Base-by-base conservation (phyloP, 2,888 invertebrate genomes). In the Arenicola marina region DNA sequence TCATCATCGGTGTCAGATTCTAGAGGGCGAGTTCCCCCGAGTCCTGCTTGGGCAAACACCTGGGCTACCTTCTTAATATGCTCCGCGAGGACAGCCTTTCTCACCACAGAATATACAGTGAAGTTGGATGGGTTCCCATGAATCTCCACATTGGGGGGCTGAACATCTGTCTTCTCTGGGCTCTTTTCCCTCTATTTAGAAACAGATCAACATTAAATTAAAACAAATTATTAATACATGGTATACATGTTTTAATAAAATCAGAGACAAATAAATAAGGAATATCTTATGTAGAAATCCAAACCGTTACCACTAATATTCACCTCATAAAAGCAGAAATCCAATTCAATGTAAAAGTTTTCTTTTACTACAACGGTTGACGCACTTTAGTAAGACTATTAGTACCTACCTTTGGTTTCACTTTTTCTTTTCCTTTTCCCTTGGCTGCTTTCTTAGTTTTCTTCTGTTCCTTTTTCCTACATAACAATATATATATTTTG, bases 1-100 rank as follows among this genome's bases (percentile, higher is more conserved):
- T 78, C 78, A 32, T 78, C 77, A 54, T 80, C 80, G 31, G 73
- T 73, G 71, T 82, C 78, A 31, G 81, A 73, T 73, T 83, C 83
- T 48, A 24, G 18, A 15, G 11, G 11, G 11, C 11, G 38, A 7
- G 11, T 11, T 11, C 7, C 7, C 11, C 48, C 15, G 18, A n/a
- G 48, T 7, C 26, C 7, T 7, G 26, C 24, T 11, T 24, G 15
- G 26, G 48, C 48, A 24, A n/a, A 48, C n/a, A 48, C 26, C 48
- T 48, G 18, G 15, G 48, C 11, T 7, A 48, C 48, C 48, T 48
- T 11, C 48, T 48, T 48, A 24, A 7, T 48, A n/a, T 48, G 48
- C 7, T 24, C 7, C 26, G 11, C 48, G 18, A 48, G 26, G 18
- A 48, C 48, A 48, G 24, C 53, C 31, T 53, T 11, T 48, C 48